Conservation (phyloP, 2,113 vertebrate species). For the Columba livia region DNA sequence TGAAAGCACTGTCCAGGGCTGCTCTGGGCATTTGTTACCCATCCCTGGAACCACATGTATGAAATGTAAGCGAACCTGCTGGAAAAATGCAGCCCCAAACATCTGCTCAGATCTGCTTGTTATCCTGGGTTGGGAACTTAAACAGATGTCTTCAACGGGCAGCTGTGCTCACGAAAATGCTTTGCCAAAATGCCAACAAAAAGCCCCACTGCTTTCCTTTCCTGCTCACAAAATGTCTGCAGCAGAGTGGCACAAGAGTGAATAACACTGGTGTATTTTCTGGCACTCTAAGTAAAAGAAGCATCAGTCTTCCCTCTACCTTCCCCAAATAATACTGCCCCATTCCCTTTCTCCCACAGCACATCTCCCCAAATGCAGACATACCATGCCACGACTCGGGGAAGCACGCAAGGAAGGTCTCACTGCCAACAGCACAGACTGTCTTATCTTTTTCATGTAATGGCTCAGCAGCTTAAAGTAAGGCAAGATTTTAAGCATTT, state of each 20-base stretch:
- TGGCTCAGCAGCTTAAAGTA: background rate
- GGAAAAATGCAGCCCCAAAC: background rate
- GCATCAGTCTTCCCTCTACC: background rate
- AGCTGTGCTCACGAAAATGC: background rate
- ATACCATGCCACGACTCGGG: fast-evolving
- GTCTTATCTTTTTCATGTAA: background rate
- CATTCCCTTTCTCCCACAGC: background rate
- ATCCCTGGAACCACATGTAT: background rate
- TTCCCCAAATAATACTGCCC: background rate
- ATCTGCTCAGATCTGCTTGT: background rate
- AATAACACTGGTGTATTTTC: background rate
- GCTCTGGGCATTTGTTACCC: background rate
- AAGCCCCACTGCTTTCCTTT: background rate
- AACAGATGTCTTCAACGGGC: background rate
- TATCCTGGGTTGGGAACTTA: background rate
- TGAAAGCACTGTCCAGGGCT: background rate
- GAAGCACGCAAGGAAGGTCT: background rate
- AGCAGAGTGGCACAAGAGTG: background rate
- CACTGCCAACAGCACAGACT: background rate
- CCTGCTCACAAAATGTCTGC: background rate
- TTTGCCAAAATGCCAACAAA: background rate
- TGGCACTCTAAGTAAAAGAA: background rate
- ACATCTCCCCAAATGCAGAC: background rate
- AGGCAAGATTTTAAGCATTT: background rate
- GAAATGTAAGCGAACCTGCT: background rate